Base-by-base conservation (phyloP, 2,113 vertebrate genomes). In the Macrotis lagotis region DNA sequence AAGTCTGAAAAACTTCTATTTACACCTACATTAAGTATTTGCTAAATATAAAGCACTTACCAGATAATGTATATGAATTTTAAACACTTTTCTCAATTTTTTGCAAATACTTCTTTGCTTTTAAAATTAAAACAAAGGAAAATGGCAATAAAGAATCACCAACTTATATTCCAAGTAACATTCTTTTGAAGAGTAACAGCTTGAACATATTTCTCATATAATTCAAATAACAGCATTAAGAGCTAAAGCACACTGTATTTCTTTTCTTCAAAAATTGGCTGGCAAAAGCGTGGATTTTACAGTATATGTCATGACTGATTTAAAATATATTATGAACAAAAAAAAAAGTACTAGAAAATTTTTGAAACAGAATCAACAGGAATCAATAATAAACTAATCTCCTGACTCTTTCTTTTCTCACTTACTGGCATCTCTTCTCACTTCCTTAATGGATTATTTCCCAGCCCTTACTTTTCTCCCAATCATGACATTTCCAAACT, bases 371-470 rank as follows among this genome's bases (percentile, higher is more conserved):
- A 94, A 92, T 55, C 28, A 47, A 51, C 91, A 91, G 95, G 52
- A 16, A 96, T n/a, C 53, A 95, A 44, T 59, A 93, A 24, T 14
- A 3, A 92, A 93, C 48, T 50, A 91, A 52, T 52, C 91, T 74
- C 16, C 59, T n/a, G 66, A 37, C 37, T 74, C 37, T n/a, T n/a
- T 74, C 66, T 37, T 66, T 3, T 37, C n/a, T 37, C 16, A n/a
- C 37, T n/a, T 74, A 31, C 31, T 74, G 14, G 16, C 14, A n/a
- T n/a, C 93, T 93, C 91, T 91, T 91, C 95, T 95, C 48, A 94
- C 37, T 91, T 95, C 26, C 12, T 91, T 92, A 95, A 93, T 25
- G 91, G 47, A 97, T 95, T 92, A 48, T 14, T 48, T 94, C 8
- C 50, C 12, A 94, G 31, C 7, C 24, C 51, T 90, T n/a, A 49